A percentile compares a stretch with the other conserved stretches of the same genome.
These are phyloP conservation scores for Polylopha cassiicola DNA, from an alignment of 2,888 invertebrate genomes.

Conservation along the genomic window DNA sequence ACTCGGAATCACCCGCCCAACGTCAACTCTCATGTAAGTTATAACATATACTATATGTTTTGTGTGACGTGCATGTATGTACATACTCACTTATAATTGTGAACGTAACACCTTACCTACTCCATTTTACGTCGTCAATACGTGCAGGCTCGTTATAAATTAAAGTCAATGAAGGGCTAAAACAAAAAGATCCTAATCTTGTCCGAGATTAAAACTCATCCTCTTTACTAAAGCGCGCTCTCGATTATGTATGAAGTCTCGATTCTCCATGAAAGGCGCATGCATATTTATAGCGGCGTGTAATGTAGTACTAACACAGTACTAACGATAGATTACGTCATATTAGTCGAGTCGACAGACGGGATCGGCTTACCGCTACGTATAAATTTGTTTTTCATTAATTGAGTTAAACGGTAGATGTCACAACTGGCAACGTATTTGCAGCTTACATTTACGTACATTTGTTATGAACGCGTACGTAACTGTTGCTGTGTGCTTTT, in stretches of 20 bases:
- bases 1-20: slow-evolving; percentile 67
- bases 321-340: slow-evolving; percentile 18
- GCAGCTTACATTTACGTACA: slow-evolving; percentile 18
- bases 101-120: neutral
- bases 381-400: slow-evolving; percentile 20
- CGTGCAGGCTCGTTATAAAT: too few species aligned
- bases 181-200: too few species aligned
- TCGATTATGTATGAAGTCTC: slow-evolving; percentile 21
- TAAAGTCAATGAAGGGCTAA: too few species aligned
- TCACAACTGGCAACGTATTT: slow-evolving; percentile 17
- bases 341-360: slow-evolving; percentile 16
- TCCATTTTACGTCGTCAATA: too few species aligned
- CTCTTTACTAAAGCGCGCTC: slow-evolving; percentile 5
- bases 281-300: slow-evolving; percentile 21
- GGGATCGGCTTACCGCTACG: slow-evolving; percentile 15
- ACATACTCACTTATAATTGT: too few species aligned
- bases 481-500: slow-evolving; percentile 25
- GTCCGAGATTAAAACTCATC: slow-evolving; percentile 4
- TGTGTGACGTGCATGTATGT: slow-evolving; percentile 1
- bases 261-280: slow-evolving; percentile 19
- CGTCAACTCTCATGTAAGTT: slow-evolving; percentile 73
- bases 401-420: slow-evolving; percentile 19
- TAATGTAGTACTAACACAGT: too few species aligned
- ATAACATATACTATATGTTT: neutral
- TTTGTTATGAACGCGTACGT: slow-evolving; percentile 15